These are phyloP conservation scores for Melitaea cinxia DNA, from an alignment of 1,140 invertebrate species.

Conservation along the genomic window DNA sequence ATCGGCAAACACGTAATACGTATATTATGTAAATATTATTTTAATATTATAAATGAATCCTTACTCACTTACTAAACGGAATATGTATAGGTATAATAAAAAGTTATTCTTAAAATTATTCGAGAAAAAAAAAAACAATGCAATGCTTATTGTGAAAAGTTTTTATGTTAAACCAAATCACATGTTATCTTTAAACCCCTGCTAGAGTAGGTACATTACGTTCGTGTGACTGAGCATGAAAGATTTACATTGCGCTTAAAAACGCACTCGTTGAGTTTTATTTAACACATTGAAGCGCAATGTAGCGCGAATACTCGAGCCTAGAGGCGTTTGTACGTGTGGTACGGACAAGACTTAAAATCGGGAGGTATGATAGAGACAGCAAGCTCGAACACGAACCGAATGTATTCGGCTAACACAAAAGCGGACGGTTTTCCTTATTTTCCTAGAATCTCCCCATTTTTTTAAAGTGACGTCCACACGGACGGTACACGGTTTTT, in stretches of 20 bases:
- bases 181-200: slow-evolving; percentile 28
- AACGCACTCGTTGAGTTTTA: slow-evolving; percentile 36
- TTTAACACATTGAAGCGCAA: slow-evolving; percentile 44
- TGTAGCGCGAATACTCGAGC: slow-evolving; percentile 40
- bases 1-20: slow-evolving; percentile 54
- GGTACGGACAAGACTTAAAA: slow-evolving; percentile 39
- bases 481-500: slow-evolving; percentile 71
- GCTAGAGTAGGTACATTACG: slow-evolving; percentile 34
- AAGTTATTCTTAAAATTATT: not conserved
- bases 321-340: slow-evolving; percentile 27
- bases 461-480: slow-evolving; percentile 55
- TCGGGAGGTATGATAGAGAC: slow-evolving; percentile 48
- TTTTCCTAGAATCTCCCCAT: slow-evolving; percentile 53
- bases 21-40: not conserved
- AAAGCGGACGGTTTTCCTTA: slow-evolving; percentile 60
- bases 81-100: not conserved
- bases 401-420: slow-evolving; percentile 52
- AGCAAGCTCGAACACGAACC: slow-evolving; percentile 39
- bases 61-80: no score
- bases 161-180: slow-evolving; percentile 5
- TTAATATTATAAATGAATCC: no score
- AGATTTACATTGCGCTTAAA: slow-evolving; percentile 51
- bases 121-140: not conserved
- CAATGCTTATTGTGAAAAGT: not conserved
- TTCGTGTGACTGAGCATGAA: slow-evolving; percentile 41